These are phyloP conservation scores for Ashinkailepas kermadecensis DNA, from an alignment of 2,888 invertebrate genomes.

Conservation along the genomic window DNA sequence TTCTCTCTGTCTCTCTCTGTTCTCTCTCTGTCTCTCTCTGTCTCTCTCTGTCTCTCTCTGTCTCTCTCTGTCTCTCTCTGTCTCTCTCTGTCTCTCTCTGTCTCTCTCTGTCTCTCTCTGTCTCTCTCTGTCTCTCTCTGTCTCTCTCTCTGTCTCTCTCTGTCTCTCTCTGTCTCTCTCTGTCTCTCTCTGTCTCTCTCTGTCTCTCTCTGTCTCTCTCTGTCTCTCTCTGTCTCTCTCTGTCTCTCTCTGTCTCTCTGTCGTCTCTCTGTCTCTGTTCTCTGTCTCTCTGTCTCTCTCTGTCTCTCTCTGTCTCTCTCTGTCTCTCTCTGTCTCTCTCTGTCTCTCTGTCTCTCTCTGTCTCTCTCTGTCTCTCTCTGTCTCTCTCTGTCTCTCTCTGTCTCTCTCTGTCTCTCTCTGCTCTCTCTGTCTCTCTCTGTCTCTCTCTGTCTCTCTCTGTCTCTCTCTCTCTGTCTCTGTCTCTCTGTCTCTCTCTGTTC, in stretches of 20 bases:
- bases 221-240: constrained; percentile 13
- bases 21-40: constrained; percentile 18
- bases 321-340: constrained; percentile 7
- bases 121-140: too few relatives aligned
- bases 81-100: constrained; percentile 22
- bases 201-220: too few relatives aligned
- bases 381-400: too few relatives aligned
- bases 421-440: too few relatives aligned
- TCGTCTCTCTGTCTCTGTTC: too few relatives aligned
- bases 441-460: not conserved
- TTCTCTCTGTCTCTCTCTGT: not conserved
- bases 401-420: too few relatives aligned
- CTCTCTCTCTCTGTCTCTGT: constrained; percentile 16
- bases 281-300: not conserved
- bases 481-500: constrained; percentile 18
- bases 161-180: too few relatives aligned
- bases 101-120: not conserved
- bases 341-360: not conserved
- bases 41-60: not conserved
- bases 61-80: constrained; percentile 20
- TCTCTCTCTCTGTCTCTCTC: too few relatives aligned
- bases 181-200: too few relatives aligned
- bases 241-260: constrained; percentile 23
- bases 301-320: constrained; percentile 19
- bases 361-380: constrained; percentile 16